Evolutionary conservation across 2,113 vertebrate genomes (phyloP).

Genomic region (Coryphaenoides rupestris): DNA sequence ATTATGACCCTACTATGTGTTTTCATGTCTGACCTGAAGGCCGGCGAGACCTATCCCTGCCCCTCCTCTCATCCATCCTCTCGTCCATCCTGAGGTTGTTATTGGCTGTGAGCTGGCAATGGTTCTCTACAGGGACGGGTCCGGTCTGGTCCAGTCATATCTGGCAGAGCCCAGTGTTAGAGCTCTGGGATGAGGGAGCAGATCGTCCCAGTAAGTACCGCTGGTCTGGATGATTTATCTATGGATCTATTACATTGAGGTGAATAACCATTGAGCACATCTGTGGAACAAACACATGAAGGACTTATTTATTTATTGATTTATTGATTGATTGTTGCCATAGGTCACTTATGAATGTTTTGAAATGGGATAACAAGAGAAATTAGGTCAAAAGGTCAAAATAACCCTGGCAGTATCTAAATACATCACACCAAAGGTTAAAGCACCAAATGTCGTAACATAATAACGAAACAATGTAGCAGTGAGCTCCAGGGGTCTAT

Average conservation of each 20-base stretch:
- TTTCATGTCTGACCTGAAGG: slow-evolving; percentile 54
- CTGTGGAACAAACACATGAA: too few species aligned
- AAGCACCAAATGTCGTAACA: neutral
- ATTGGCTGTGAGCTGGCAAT: slow-evolving; percentile 35
- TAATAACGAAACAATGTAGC: neutral
- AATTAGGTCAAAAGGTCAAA: too few species aligned
- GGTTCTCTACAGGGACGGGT: slow-evolving; percentile 47
- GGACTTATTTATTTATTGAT: too few species aligned
- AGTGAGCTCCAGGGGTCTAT: neutral
- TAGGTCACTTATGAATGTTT: too few species aligned
- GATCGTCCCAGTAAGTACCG: slow-evolving; percentile 23
- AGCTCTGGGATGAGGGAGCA: slow-evolving; percentile 36
- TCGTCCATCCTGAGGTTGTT: slow-evolving; percentile 54
- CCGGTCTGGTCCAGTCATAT: slow-evolving; percentile 71
- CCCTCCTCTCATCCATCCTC: slow-evolving; percentile 65
- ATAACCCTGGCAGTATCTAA: too few species aligned
- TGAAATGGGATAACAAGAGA: too few species aligned
- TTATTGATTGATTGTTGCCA: too few species aligned
- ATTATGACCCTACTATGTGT: too few species aligned
- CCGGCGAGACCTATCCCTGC: slow-evolving; percentile 54
- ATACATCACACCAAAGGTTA: neutral
- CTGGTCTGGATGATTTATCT: slow-evolving; percentile 23
- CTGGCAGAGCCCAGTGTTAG: slow-evolving; percentile 17
- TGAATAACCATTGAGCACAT: too few species aligned
- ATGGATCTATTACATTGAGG: too few species aligned